These are phyloP conservation scores for Quadroppia sp. DNA, from an alignment of 2,888 invertebrate species.

Conservation along the genomic window DNA sequence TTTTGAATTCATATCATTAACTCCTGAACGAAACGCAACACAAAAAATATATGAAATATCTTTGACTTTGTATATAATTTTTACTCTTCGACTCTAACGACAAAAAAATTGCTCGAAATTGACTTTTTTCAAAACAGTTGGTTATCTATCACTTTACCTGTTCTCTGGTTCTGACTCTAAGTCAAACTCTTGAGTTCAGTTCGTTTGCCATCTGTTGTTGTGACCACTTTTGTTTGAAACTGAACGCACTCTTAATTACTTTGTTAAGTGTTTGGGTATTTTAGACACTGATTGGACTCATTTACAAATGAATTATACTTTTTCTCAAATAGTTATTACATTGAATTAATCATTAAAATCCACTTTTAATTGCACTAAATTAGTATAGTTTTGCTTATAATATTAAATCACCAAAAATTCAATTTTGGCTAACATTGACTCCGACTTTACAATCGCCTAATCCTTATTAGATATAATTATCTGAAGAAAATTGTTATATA, in stretches of 20 bases:
- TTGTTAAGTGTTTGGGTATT: background rate
- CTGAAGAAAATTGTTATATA: background rate
- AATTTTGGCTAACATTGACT: background rate
- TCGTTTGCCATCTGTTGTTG: constrained; percentile 35
- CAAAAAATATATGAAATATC: constrained; percentile 20
- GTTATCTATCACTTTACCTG: constrained; percentile 25
- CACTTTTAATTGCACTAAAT: background rate
- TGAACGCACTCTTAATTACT: background rate
- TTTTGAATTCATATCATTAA: constrained; percentile 28
- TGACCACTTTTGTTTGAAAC: constrained; percentile 11
- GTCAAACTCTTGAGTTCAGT: background rate
- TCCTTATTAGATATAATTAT: background rate
- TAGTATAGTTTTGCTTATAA: background rate
- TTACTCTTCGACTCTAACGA: constrained; percentile 30
- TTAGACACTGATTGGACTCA: background rate
- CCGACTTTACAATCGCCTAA: background rate
- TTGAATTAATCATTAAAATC: background rate
- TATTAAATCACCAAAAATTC: background rate
- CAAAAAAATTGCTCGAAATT: constrained; percentile 37
- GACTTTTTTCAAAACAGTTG: constrained; percentile 31
- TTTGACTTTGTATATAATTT: constrained; percentile 21
- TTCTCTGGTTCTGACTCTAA: constrained; percentile 4
- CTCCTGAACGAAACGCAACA: background rate
- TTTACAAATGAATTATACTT: background rate
- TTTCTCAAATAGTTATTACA: background rate